Conservation (phyloP, 2,113 vertebrate species). For the Scomber colias region DNA sequence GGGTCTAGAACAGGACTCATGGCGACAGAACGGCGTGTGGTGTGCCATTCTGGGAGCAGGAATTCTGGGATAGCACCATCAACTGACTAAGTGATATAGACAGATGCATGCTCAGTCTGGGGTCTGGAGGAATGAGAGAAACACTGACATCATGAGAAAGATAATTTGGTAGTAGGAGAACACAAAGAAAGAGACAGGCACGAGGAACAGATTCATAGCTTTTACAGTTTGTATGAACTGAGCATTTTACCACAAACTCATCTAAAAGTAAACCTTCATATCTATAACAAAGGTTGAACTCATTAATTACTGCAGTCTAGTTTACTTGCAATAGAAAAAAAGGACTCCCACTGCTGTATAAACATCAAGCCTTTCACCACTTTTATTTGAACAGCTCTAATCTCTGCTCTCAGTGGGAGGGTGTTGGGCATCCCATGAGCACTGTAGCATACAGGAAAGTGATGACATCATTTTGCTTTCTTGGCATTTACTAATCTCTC, state of each 20-base stretch:
- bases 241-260: neutral
- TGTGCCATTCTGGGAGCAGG: slow-evolving; percentile 81
- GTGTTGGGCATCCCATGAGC: slow-evolving; percentile 39
- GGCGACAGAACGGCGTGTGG: slow-evolving; percentile 80
- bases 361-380: neutral
- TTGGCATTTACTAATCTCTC: slow-evolving; percentile 36
- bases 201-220: slow-evolving; percentile 2
- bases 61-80: slow-evolving; percentile 66
- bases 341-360: neutral
- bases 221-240: neutral
- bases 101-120: slow-evolving; percentile 57
- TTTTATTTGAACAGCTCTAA: slow-evolving; percentile 11
- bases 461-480: slow-evolving; percentile 56
- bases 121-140: neutral
- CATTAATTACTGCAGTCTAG: neutral
- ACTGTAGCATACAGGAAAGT: slow-evolving; percentile 27
- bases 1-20: slow-evolving; percentile 56
- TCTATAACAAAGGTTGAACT: neutral
- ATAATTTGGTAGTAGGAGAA: slow-evolving; percentile 1
- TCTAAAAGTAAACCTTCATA: neutral
- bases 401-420: slow-evolving; percentile 51
- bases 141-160: neutral
- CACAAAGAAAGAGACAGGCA: neutral
- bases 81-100: slow-evolving; percentile 57
- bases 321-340: neutral